Base-by-base conservation (phyloP, 2,888 invertebrate species). In the Drosophila rellima region DNA sequence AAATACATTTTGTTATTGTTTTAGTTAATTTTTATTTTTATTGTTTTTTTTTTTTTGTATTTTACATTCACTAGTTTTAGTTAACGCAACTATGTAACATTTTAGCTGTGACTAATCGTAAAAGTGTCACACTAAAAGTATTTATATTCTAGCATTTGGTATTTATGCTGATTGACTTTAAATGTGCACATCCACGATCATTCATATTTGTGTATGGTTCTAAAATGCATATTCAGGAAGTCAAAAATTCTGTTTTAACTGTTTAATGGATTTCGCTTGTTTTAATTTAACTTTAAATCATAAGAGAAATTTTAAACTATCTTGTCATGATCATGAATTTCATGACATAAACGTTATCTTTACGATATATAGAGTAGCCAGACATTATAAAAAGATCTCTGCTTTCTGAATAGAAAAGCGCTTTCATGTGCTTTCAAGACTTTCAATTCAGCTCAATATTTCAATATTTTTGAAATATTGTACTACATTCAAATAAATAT, bases 61-160 rank as follows among this genome's bases (percentile, higher is more conserved):
- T 35, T 35, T 55, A 54, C 55, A 55, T 39, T 26, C 26, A 6
- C 51, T 50, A 50, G 50, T 39, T 42, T 29, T n/a, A 42, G 54
- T 55, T 55, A 55, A 29, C 40, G 31, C 15, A 33, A 23, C 15
- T 35, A 23, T 26, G 33, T 56, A 45, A 29, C 44, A 56, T 23
- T 37, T 40, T 40, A 31, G 7, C 35, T 56, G 33, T 23, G 51
- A 39, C 51, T 52, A 39, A 52, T 37, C 51, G 51, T 39, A 39
- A 39, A 52, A 11, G 37, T 52, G 37, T 52, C 51, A 17, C 37
- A 29, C 33, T 35, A 45, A 17, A 56, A 18, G 18, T 48, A 39
- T 39, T 18, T 20, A 29, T 45, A 48, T 31, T 18, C 31, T 13
- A 18, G 31, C 18, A 31, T 8, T 48, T 13, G 8, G 18, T 33